Evolutionary conservation across 1,140 invertebrate species (phyloP).

Genomic region (Latrodectus geometricus): DNA sequence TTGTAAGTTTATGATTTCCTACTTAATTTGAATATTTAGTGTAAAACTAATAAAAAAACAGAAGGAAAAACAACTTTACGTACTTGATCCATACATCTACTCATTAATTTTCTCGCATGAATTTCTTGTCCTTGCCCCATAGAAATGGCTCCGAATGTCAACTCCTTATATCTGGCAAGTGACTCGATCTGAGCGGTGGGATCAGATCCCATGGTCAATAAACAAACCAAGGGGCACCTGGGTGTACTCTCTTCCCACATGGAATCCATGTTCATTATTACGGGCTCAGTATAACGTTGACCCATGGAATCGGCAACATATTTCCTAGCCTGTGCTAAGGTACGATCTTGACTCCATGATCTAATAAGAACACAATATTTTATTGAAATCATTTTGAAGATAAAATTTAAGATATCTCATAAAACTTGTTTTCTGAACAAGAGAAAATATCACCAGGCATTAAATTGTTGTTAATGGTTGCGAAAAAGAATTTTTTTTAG

Average conservation of each 20-base stretch:
- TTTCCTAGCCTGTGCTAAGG: conserved; percentile 69
- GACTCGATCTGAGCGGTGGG: conserved; percentile 70
- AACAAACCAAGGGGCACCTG: conserved; percentile 69
- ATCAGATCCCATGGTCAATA: conserved; percentile 71
- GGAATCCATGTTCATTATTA: conserved; percentile 70
- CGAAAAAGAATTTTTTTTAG: too few relatives aligned
- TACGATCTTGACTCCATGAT: conserved; percentile 71
- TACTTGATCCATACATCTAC: conserved; percentile 66
- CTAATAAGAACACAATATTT: background rate
- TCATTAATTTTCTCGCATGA: conserved; percentile 69
- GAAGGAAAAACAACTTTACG: background rate
- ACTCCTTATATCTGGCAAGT: conserved; percentile 69
- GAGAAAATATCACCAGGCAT: too few relatives aligned
- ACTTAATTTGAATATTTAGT: too few relatives aligned
- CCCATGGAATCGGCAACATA: conserved; percentile 70
- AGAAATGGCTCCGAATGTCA: conserved; percentile 69
- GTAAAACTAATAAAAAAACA: too few relatives aligned
- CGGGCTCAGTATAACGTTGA: conserved; percentile 70
- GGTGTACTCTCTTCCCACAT: conserved; percentile 69
- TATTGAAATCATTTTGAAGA: too few relatives aligned
- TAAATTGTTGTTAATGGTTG: too few relatives aligned
- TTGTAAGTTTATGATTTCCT: too few relatives aligned
- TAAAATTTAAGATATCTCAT: too few relatives aligned
- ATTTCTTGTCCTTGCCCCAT: conserved; percentile 73
- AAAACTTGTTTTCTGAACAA: too few relatives aligned